Conservation (phyloP, 1,140 invertebrate species). For the Asobara japonica region DNA sequence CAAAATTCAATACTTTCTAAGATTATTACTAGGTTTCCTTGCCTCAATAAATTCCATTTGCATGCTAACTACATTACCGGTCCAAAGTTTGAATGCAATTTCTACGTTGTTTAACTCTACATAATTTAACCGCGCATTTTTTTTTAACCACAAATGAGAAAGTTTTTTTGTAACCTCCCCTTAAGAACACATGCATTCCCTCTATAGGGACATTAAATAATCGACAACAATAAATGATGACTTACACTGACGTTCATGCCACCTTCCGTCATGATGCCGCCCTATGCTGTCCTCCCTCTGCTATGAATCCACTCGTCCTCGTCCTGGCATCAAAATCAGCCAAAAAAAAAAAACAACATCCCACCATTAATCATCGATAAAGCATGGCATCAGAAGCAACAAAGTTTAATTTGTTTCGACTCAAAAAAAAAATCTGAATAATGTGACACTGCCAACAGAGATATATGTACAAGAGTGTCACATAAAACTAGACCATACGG, state of each 20-base stretch:
- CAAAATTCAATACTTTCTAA: too few relatives aligned
- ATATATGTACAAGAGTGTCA: background rate
- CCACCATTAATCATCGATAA: background rate
- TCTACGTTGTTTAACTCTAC: too few relatives aligned
- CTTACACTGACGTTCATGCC: constrained; percentile 53
- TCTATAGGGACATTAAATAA: too few relatives aligned
- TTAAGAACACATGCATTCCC: background rate
- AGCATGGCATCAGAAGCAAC: background rate
- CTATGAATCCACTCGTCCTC: constrained; percentile 31
- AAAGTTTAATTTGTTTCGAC: background rate
- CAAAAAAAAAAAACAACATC: background rate
- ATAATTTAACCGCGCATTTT: too few relatives aligned
- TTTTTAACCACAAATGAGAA: too few relatives aligned
- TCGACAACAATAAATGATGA: constrained; percentile 28
- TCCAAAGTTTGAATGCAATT: too few relatives aligned
- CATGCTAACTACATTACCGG: too few relatives aligned
- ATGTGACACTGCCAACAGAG: background rate
- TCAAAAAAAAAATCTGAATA: background rate
- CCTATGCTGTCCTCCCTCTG: background rate
- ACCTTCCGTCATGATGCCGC: constrained; percentile 50
- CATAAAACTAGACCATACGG: background rate
- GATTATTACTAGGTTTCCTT: too few relatives aligned
- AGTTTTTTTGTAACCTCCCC: too few relatives aligned
- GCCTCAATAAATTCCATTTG: too few relatives aligned
- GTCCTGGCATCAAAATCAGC: background rate